Percentiles rank a stretch among this genome's conserved stretches.
Conservation (phyloP, 1,140 invertebrate species). For the Portunus trituberculatus region DNA sequence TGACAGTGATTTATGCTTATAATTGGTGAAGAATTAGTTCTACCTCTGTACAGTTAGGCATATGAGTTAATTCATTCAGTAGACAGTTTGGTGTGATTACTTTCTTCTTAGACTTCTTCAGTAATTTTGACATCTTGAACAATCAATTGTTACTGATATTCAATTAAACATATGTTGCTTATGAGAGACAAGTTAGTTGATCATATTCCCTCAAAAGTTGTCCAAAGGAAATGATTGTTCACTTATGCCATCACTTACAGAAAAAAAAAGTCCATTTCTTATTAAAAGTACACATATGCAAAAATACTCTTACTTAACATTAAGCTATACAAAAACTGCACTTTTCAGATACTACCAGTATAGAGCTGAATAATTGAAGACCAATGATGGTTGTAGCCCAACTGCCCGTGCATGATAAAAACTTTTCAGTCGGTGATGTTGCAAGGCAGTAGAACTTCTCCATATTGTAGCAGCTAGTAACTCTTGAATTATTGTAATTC, state of each 20-base stretch:
- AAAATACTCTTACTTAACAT: slow-evolving; percentile 1
- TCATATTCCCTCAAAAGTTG: background rate
- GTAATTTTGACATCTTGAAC: background rate
- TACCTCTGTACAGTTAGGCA: slow-evolving; percentile 2
- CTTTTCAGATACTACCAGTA: background rate
- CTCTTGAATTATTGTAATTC: too few relatives aligned
- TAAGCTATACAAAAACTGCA: background rate
- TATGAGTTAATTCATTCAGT: background rate
- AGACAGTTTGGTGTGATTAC: background rate
- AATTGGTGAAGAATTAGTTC: background rate
- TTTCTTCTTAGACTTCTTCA: background rate
- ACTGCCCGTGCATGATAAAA: background rate
- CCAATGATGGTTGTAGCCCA: background rate
- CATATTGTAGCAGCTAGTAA: too few relatives aligned
- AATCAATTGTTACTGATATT: background rate
- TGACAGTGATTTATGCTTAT: background rate
- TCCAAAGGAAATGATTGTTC: background rate
- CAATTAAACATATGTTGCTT: background rate
- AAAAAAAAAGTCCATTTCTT: background rate
- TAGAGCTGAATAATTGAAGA: background rate
- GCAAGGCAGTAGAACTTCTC: background rate
- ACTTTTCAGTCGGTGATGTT: background rate
- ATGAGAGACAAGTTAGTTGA: background rate
- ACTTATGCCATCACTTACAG: background rate
- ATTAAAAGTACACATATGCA: slow-evolving; percentile 2